These are phyloP conservation scores for Apamea sordens DNA, from an alignment of 2,888 invertebrate species.

Conservation along the genomic window DNA sequence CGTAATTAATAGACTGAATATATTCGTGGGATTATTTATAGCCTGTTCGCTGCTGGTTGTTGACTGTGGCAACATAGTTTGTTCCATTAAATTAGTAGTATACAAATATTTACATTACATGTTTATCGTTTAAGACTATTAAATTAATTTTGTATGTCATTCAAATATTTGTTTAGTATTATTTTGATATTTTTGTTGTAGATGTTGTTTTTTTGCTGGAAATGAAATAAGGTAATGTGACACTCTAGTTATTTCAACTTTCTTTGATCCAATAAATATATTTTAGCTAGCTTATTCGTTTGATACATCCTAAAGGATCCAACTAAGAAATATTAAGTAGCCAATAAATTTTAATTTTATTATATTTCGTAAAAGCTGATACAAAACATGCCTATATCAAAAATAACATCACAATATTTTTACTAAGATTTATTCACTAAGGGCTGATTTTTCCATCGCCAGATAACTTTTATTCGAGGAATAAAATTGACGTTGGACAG, in stretches of 20 bases:
- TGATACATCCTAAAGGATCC: no score
- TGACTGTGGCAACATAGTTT: slow-evolving; percentile 40
- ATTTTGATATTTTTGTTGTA: not conserved
- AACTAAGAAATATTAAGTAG: not conserved
- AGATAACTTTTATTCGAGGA: no score
- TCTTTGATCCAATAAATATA: not conserved
- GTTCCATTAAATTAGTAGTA: slow-evolving; percentile 35
- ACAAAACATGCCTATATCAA: not conserved
- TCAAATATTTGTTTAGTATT: slow-evolving; percentile 9
- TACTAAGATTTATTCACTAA: not conserved
- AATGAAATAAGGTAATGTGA: not conserved
- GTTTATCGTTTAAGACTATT: slow-evolving; percentile 27
- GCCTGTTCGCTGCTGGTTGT: slow-evolving; percentile 35
- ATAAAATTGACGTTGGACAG: no score
- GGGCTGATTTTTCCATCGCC: no score
- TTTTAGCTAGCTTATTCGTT: not conserved
- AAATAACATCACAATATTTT: not conserved
- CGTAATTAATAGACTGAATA: slow-evolving; percentile 77
- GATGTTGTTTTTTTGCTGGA: not conserved
- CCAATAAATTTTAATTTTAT: not conserved
- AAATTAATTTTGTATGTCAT: slow-evolving; percentile 24
- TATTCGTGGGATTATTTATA: slow-evolving; percentile 65
- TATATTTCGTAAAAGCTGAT: not conserved
- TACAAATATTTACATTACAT: slow-evolving; percentile 39
- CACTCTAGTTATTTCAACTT: not conserved